Conservation (phyloP, 2,113 vertebrate species). For the Gulo gulo region DNA sequence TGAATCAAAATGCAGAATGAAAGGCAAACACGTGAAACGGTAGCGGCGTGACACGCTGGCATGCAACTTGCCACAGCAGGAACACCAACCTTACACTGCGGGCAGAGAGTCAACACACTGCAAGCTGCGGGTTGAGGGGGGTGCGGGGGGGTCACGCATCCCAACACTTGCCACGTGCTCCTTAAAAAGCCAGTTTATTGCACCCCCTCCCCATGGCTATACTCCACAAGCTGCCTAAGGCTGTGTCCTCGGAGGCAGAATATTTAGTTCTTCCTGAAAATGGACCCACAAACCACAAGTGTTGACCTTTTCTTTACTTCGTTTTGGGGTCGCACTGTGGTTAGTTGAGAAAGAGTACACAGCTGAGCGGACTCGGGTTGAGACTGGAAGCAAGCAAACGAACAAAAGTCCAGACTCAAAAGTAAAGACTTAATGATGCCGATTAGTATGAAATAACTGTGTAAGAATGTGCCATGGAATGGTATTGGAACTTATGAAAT, state of each 20-base stretch:
- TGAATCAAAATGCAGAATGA: background rate
- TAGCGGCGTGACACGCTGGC: rapidly evolving
- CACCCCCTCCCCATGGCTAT: background rate
- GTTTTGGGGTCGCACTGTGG: rapidly evolving
- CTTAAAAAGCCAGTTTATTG: background rate
- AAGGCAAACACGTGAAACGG: rapidly evolving
- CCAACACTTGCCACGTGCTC: background rate
- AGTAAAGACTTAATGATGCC: background rate
- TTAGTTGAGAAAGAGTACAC: rapidly evolving
- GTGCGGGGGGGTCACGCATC: rapidly evolving
- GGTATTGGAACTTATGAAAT: background rate
- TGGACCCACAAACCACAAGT: rapidly evolving
- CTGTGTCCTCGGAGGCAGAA: background rate
- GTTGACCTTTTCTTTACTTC: rapidly evolving
- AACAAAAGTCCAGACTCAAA: background rate
- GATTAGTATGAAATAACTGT: background rate
- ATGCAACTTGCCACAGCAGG: rapidly evolving
- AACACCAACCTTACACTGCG: rapidly evolving
- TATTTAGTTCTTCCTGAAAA: background rate
- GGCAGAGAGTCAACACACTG: rapidly evolving
- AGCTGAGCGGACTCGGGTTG: background rate
- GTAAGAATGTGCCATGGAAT: background rate
- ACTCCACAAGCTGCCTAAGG: background rate
- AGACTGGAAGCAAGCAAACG: background rate
- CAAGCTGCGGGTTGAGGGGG: rapidly evolving